A percentile compares a stretch with the other conserved stretches of the same genome.
These are phyloP conservation scores for Tricholauxania praeusta DNA, from an alignment of 2,888 invertebrate genomes.

Conservation along the genomic window DNA sequence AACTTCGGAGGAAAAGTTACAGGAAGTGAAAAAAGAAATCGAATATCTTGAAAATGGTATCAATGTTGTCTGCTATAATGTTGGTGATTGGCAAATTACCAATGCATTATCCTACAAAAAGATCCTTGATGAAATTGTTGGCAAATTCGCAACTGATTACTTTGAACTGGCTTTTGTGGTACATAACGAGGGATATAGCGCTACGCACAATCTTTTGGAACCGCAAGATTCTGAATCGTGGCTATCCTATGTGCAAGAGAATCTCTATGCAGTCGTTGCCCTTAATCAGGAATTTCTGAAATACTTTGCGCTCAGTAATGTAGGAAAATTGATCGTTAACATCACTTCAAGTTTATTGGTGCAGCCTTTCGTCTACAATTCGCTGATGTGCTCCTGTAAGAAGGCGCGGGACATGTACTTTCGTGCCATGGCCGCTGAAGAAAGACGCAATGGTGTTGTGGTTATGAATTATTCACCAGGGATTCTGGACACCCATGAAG, in stretches of 20 bases:
- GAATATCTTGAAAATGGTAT: conserved; percentile 68
- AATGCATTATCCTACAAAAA: conserved; percentile 42
- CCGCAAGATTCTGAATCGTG: conserved; percentile 55
- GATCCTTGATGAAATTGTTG: conserved; percentile 46
- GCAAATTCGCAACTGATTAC: conserved; percentile 24
- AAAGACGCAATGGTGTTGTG: conserved; percentile 51
- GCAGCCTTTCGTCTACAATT: conserved; percentile 56
- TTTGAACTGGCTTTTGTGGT: conserved; percentile 59
- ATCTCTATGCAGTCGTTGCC: conserved; percentile 57
- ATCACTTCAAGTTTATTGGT: conserved; percentile 58
- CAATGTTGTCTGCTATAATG: conserved; percentile 63
- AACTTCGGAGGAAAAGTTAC: conserved; percentile 75
- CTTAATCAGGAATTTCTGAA: conserved; percentile 60
- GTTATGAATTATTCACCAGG: conserved; percentile 63
- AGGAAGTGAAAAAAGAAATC: conserved; percentile 73
- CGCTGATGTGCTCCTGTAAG: conserved; percentile 60
- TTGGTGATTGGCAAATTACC: conserved; percentile 48
- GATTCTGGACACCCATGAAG: conserved; percentile 53
- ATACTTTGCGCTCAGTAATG: conserved; percentile 38
- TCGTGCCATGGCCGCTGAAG: conserved; percentile 61
- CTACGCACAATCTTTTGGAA: conserved; percentile 57
- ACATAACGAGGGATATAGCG: conserved; percentile 60
- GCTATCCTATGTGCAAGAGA: conserved; percentile 56
- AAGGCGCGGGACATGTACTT: conserved; percentile 65
- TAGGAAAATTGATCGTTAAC: conserved; percentile 57